A percentile compares a stretch with the other conserved stretches of the same genome.
Evolutionary conservation across 2,888 invertebrate genomes (phyloP).

Genomic region (Troides aeacus): DNA sequence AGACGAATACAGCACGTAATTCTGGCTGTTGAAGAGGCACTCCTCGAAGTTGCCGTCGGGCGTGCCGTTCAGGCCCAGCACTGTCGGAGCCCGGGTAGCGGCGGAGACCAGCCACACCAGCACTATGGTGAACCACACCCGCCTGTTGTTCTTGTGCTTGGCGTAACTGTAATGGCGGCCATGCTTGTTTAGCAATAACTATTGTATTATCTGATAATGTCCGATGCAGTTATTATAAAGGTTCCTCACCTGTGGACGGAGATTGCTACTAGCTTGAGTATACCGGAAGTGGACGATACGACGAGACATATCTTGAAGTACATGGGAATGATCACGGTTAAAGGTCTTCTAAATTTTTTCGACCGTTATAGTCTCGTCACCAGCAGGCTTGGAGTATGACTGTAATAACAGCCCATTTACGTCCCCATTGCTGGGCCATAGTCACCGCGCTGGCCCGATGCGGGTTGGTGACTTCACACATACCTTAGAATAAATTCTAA

Average conservation of each 20-base stretch:
- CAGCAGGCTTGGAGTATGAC: too few species aligned
- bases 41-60: constrained; percentile 88
- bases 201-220: too few species aligned
- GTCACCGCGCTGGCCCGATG: too few species aligned
- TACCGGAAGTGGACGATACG: constrained; percentile 97
- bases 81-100: constrained; percentile 97
- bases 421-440: too few species aligned
- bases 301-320: constrained; percentile 67
- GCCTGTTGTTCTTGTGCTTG: constrained; percentile 96
- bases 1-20: constrained; percentile 98
- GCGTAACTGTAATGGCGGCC: constrained; percentile 91
- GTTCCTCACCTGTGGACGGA: constrained; percentile 95
- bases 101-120: constrained; percentile 96
- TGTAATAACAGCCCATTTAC: too few species aligned
- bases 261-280: constrained; percentile 98
- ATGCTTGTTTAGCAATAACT: not conserved
- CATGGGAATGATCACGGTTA: too few species aligned
- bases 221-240: too few species aligned
- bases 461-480: too few species aligned
- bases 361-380: too few species aligned
- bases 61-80: constrained; percentile 96
- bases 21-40: constrained; percentile 98
- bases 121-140: constrained; percentile 96
- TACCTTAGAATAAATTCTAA: too few species aligned
- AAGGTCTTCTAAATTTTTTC: too few species aligned